These are phyloP conservation scores for Eriosoma lanigerum DNA, from an alignment of 1,140 invertebrate genomes.

Conservation along the genomic window DNA sequence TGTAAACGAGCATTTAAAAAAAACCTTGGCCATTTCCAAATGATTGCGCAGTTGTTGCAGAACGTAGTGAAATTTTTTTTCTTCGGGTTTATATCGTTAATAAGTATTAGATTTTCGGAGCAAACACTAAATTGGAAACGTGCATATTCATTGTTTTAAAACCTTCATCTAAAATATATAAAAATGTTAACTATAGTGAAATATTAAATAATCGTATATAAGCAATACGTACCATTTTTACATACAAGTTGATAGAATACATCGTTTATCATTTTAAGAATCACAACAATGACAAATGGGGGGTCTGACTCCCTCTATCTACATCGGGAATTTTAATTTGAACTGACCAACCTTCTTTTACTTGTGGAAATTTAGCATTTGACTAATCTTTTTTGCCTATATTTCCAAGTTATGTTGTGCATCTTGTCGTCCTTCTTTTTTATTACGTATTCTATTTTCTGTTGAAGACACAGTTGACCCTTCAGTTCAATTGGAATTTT, in stretches of 20 bases:
- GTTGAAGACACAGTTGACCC: neutral
- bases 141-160: neutral
- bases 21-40: conserved; percentile 1
- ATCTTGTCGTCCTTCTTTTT: neutral
- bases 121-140: neutral
- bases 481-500: no score
- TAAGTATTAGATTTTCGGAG: neutral
- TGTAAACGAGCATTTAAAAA: neutral
- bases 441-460: conserved; percentile 1
- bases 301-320: neutral
- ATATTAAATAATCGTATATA: neutral
- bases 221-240: neutral
- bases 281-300: neutral
- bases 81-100: neutral
- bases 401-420: neutral
- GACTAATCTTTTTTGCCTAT: neutral
- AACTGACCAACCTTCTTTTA: neutral
- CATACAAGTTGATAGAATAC: neutral
- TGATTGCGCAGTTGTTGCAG: neutral
- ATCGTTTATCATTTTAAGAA: neutral
- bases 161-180: neutral
- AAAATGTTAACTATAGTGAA: neutral
- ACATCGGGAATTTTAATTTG: neutral
- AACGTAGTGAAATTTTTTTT: conserved; percentile 13
- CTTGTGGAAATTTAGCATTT: conserved; percentile 20